Evolutionary conservation across 2,113 vertebrate genomes (phyloP), one percentile per base, ranked within the genome.

Genomic region (Ceyx melanurus): DNA sequence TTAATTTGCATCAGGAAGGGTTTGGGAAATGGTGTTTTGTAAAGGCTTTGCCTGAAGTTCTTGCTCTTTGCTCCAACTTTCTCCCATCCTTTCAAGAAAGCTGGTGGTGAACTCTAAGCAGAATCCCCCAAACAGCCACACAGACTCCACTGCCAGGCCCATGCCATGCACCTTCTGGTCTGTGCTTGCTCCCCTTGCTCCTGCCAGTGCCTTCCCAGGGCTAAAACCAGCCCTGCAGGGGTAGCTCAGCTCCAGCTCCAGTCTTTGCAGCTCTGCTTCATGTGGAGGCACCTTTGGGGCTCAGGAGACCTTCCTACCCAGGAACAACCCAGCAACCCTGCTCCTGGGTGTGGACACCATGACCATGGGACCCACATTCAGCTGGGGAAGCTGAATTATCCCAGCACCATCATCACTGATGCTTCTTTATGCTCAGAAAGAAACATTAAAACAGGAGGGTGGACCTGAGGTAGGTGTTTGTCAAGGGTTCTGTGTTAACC

Each of bases 161-260:
- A 1, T 6, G 31, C 2, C 2, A 7, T 22, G 22, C 51, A 25
- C 1, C 3, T 10, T 23, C 12, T 61, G 45, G 18, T 15, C 45
- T 1, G 2, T 9, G 0, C 31, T 54, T 2, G 2, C 68, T 40
- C 45, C 18, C 46, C 57, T 51, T 16, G 40, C 53, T 72, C 53
- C 50, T 11, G 21, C 8, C 2, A 10, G 51, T 5, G 19, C n/a
- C 2, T 37, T 23, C 50, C 66, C 26, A 8, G 37, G 37, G 37
- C 28, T 73, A 53, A 21, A 90, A 66, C 3, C 33, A 37, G 43
- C 65, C 51, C 57, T 31, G 37, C 37, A 28, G 18, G 26, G 57
- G 15, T 43, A 35, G 26, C 40, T 71, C 26, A 56, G 42, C 42
- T 50, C 35, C 15, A 77, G 48, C 31, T 22, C 18, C 48, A 11